Base-by-base conservation (phyloP, 2,797 vertebrate genomes). In the Pipistrellus kuhlii region DNA sequence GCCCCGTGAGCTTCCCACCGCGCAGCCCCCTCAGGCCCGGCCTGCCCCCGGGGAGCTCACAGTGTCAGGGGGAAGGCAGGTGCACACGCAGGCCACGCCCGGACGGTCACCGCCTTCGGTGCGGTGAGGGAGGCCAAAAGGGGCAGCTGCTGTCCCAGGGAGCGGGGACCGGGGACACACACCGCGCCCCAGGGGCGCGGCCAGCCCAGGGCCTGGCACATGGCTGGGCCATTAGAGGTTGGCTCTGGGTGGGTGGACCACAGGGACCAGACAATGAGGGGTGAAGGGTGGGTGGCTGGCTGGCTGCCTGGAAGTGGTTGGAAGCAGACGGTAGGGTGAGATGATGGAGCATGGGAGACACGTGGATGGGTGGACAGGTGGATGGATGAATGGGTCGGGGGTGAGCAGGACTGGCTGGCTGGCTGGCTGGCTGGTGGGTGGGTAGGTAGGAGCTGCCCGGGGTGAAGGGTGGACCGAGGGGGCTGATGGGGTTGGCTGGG, bases 21-120 rank as follows among this genome's bases (percentile, higher is more conserved):
- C 7, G 0, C 14, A 38, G 10, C n/a, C 30, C 23, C 55, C 1
- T 1, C 57, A 3, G 4, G 21, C 10, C 73, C 2, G 64, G 10
- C 48, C 83, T 64, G 85, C 72, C 86, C 93, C 66, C 53, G 0
- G 41, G 57, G 57, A 21, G 84, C 73, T 59, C 93, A 91, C 76
- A 48, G 78, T 35, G 76, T n/a, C 59, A 8, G 44, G 4, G 44
- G 13, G 38, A 13, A 2, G 15, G 48, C n/a, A 51, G 81, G 3
- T 0, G 23, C 59, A 11, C 0, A 32, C 0, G 72, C 23, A 30
- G 55, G 20, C 53, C 53, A 1, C 1, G 15, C 46, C 21, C 53
- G 48, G 13, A 6, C 46, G 0, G 0, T 0, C 3, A 0, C 21
- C 53, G 14, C 73, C 53, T 32, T 11, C 0, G 15, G 44, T 6